Conservation (phyloP, 2,888 invertebrate genomes). For the Agrochola macilenta region DNA sequence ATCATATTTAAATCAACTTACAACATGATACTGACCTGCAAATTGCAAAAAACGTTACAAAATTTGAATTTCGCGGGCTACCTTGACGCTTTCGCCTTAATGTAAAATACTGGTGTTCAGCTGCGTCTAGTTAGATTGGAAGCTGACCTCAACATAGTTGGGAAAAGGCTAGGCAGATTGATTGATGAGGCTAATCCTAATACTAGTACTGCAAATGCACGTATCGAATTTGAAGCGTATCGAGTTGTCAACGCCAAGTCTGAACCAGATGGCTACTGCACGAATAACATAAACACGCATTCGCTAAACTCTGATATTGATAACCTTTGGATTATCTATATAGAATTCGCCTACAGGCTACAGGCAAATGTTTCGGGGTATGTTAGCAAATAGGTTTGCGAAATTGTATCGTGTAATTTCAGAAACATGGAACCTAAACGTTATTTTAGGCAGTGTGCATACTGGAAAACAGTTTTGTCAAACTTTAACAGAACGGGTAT, state of each 20-base stretch:
- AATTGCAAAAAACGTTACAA: too few species aligned
- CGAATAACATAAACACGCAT: constrained; percentile 18
- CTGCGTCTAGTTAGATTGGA: too few species aligned
- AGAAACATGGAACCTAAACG: neutral
- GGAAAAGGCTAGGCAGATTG: too few species aligned
- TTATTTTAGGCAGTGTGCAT: neutral
- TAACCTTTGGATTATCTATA: constrained; percentile 56
- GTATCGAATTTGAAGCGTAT: neutral
- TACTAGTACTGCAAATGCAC: neutral
- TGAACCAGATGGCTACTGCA: constrained; percentile 4
- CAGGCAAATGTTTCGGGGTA: constrained; percentile 23
- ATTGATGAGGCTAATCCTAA: too few species aligned
- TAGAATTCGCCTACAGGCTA: constrained; percentile 30
- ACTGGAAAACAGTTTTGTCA: neutral
- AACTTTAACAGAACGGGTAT: neutral
- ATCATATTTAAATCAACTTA: too few species aligned
- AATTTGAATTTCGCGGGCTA: too few species aligned
- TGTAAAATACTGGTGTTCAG: too few species aligned
- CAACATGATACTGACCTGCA: too few species aligned
- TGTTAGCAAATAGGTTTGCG: constrained; percentile 30
- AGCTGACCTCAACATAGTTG: too few species aligned
- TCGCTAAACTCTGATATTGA: constrained; percentile 29
- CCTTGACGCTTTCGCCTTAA: too few species aligned
- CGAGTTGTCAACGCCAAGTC: constrained; percentile 18
- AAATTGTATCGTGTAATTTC: constrained; percentile 42